A percentile compares a stretch with the other conserved stretches of the same genome.
Evolutionary conservation across 2,888 invertebrate species (phyloP).

Genomic region (Scelioninae gen. 1): DNA sequence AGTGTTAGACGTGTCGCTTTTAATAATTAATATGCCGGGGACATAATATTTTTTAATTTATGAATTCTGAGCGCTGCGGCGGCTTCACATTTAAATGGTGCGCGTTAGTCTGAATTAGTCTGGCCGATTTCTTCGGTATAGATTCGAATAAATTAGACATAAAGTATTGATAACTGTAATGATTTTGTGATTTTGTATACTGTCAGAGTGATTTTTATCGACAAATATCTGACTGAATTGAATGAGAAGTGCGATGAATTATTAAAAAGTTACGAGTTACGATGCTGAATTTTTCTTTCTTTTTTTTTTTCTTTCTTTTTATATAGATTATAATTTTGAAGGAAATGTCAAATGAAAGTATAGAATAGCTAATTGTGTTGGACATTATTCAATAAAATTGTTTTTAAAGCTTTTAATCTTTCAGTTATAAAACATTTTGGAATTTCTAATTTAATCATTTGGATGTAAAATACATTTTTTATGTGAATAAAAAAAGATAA

Average conservation of each 20-base stretch:
- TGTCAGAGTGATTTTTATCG: slow-evolving; percentile 38
- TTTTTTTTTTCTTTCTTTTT: neutral
- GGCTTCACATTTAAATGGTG: neutral
- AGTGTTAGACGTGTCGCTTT: neutral
- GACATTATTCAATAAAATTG: neutral
- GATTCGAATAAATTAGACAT: slow-evolving; percentile 43
- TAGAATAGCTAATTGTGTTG: neutral
- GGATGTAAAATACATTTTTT: too few species aligned
- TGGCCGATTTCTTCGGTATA: slow-evolving; percentile 15
- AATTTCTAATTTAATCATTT: too few species aligned
- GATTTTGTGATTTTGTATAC: slow-evolving; percentile 23
- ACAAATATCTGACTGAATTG: slow-evolving; percentile 9
- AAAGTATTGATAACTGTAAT: slow-evolving; percentile 34
- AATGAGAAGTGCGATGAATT: slow-evolving; percentile 40
- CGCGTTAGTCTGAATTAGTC: slow-evolving; percentile 18
- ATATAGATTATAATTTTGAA: slow-evolving; percentile 1
- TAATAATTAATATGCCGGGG: slow-evolving; percentile 26
- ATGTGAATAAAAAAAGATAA: too few species aligned
- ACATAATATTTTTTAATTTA: slow-evolving; percentile 23
- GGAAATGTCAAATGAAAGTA: slow-evolving; percentile 35
- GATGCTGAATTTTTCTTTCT: neutral
- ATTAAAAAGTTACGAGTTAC: slow-evolving; percentile 26
- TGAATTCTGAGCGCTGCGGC: neutral
- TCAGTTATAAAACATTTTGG: too few species aligned
- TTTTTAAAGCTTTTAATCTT: too few species aligned